phyloP scores from a whole-genome alignment of 2,113 vertebrate genomes.

The Seriola aureovittata region DNA sequence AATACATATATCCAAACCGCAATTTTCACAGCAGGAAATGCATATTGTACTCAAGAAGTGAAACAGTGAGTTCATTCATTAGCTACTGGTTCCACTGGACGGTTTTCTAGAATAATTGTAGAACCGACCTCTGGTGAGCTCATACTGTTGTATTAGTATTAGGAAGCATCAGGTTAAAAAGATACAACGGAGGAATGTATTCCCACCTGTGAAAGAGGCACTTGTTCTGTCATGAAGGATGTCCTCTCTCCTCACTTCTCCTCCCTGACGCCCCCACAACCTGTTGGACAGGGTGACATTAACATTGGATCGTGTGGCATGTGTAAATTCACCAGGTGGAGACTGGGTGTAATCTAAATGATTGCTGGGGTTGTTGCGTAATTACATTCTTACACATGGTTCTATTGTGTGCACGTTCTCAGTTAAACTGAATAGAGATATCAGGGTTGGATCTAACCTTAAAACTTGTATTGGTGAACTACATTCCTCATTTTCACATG shows the following conservation, averaged over 20 bases:
- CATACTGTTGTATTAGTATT: not conserved
- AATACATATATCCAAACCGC: not conserved
- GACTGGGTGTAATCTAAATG: not conserved
- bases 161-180: not conserved
- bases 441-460: not conserved
- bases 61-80: not conserved
- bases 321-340: not conserved
- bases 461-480: not conserved
- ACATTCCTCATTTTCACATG: not conserved
- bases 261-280: not conserved
- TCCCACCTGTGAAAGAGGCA: slow-evolving; percentile 14
- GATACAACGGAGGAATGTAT: slow-evolving; percentile 14
- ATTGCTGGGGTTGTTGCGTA: not conserved
- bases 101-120: not conserved
- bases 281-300: not conserved
- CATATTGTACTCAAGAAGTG: not conserved
- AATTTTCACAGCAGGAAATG: not conserved
- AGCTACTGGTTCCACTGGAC: not conserved
- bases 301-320: slow-evolving; percentile 12
- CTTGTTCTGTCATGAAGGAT: not conserved
- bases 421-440: not conserved
- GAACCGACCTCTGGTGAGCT: not conserved
- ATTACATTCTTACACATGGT: not conserved
- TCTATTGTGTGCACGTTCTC: not conserved
- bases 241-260: not conserved